A percentile compares a stretch with the other conserved stretches of the same genome.
These are phyloP conservation scores for Campylomormyrus tamandua DNA, from an alignment of 2,113 vertebrate species.

Conservation along the genomic window DNA sequence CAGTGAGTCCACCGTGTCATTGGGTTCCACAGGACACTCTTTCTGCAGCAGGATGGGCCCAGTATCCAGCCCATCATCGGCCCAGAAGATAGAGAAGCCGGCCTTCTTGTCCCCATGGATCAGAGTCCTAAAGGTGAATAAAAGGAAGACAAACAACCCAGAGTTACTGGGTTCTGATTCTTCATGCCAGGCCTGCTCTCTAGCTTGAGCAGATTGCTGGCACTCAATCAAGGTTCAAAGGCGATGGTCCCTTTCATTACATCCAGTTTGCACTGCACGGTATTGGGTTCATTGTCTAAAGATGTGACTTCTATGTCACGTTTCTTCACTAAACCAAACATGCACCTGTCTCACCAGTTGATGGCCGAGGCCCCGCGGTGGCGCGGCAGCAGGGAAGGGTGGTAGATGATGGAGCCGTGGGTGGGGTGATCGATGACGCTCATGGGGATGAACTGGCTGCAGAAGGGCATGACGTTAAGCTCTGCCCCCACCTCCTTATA, in stretches of 20 bases:
- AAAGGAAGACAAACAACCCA: neutral
- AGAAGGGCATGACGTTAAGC: conserved; percentile 97
- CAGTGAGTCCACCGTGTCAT: conserved; percentile 85
- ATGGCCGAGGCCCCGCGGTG: conserved; percentile 95
- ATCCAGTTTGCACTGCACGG: neutral
- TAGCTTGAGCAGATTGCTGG: neutral
- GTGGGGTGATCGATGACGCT: conserved; percentile 80
- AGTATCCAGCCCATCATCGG: conserved; percentile 91
- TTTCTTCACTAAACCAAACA: neutral
- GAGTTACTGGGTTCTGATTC: neutral
- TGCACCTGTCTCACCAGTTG: conserved; percentile 74
- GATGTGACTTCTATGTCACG: neutral
- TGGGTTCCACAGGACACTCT: conserved; percentile 74
- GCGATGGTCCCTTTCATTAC: neutral
- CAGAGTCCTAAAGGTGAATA: conserved; percentile 72
- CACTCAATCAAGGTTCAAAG: neutral
- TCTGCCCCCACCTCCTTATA: conserved; percentile 86
- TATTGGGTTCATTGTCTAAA: neutral
- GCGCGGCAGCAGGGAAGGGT: conserved; percentile 87
- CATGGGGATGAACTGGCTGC: conserved; percentile 97
- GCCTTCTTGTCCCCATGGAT: conserved; percentile 90
- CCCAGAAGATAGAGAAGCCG: conserved; percentile 94
- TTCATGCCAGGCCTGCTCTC: neutral
- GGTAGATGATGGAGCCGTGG: conserved; percentile 94
- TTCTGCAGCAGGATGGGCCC: conserved; percentile 89